Conservation (phyloP, 2,797 vertebrate species). For the Otolemur crassicaudatus region DNA sequence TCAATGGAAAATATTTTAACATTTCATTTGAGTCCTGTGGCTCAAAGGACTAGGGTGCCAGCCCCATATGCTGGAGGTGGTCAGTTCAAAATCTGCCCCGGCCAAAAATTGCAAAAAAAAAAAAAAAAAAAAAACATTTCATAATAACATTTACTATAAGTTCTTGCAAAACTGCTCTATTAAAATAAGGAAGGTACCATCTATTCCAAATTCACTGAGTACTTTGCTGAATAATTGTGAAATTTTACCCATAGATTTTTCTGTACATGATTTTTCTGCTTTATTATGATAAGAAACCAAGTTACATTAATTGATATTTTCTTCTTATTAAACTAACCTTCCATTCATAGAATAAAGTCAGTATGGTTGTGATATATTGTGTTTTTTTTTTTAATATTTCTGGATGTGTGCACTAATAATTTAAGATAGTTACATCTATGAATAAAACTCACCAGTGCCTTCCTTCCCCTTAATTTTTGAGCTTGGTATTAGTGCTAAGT, state of each 20-base stretch:
- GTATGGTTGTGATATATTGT: background rate
- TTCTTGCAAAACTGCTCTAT: background rate
- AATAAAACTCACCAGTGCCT: background rate
- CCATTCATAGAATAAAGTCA: background rate
- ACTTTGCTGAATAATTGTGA: background rate
- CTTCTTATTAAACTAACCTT: background rate
- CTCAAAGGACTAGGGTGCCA: no score
- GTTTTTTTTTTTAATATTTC: background rate
- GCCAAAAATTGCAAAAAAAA: no score
- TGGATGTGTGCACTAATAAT: background rate
- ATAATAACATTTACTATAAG: background rate
- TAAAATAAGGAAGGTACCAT: background rate
- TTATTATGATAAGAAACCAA: background rate
- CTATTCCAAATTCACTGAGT: background rate
- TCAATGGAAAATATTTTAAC: background rate
- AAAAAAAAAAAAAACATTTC: background rate
- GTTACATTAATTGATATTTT: background rate
- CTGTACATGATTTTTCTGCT: background rate
- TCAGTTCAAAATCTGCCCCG: no score
- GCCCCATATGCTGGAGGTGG: no score
- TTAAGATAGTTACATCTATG: background rate
- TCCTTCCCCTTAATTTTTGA: background rate
- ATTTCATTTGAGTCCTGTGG: background rate
- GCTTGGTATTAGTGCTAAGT: background rate
- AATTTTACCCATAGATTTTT: background rate